A percentile compares a stretch with the other conserved stretches of the same genome.
phyloP scores from a whole-genome alignment of 2,888 invertebrate genomes.

The Cistogaster globosa region DNA sequence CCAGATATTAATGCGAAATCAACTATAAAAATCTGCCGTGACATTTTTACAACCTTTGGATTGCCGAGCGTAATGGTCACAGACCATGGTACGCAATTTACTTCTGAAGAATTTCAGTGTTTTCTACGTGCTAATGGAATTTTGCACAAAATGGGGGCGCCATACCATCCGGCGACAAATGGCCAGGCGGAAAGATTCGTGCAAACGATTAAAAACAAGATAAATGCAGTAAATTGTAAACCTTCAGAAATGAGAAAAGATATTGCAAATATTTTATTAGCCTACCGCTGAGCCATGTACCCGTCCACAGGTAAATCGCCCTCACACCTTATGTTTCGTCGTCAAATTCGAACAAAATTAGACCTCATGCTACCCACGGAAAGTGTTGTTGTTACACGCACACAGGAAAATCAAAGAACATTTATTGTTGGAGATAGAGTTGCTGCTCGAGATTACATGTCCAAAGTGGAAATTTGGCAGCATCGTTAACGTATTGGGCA shows the following conservation, averaged over 20 bases:
- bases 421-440: slow-evolving; percentile 51
- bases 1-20: slow-evolving; percentile 63
- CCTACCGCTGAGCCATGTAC: too few species aligned
- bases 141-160: too few species aligned
- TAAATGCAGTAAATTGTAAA: too few species aligned
- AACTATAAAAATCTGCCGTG: slow-evolving; percentile 60
- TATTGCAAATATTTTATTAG: too few species aligned
- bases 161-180: not conserved
- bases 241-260: too few species aligned
- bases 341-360: slow-evolving; percentile 4
- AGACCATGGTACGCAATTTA: slow-evolving; percentile 62
- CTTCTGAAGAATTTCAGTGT: too few species aligned
- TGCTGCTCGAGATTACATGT: slow-evolving; percentile 59
- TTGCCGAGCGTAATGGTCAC: slow-evolving; percentile 54
- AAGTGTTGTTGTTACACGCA: not conserved
- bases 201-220: not conserved
- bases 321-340: too few species aligned
- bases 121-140: too few species aligned
- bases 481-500: slow-evolving; percentile 14
- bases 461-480: slow-evolving; percentile 61
- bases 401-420: not conserved
- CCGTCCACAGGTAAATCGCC: too few species aligned
- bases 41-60: slow-evolving; percentile 67
- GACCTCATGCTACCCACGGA: slow-evolving; percentile 22
- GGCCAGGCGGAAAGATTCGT: not conserved